These are phyloP conservation scores for Hartigia nigra DNA, from an alignment of 2,888 invertebrate species.

Conservation along the genomic window DNA sequence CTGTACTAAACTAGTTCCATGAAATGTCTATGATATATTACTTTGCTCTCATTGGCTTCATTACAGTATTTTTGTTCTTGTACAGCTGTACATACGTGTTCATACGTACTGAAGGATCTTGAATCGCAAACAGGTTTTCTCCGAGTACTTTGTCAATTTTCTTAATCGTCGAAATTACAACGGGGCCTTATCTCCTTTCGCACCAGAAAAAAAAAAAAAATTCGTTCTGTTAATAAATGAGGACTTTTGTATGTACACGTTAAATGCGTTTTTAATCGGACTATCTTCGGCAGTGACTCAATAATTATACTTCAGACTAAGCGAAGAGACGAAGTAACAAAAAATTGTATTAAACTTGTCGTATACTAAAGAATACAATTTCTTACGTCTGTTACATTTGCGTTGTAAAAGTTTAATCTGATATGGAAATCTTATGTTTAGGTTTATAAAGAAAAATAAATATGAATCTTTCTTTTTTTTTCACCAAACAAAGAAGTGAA, in stretches of 20 bases:
- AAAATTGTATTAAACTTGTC: not conserved
- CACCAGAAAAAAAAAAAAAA: not conserved
- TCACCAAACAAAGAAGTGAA: not conserved
- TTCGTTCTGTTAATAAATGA: not conserved
- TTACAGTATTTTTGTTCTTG: not conserved
- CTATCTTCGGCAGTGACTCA: not conserved
- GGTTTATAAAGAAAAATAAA: not conserved
- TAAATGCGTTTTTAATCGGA: not conserved
- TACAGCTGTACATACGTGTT: not conserved
- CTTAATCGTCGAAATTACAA: not conserved
- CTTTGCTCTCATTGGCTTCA: not conserved
- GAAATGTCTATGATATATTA: not conserved
- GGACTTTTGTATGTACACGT: not conserved
- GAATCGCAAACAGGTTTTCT: not conserved
- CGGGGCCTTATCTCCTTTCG: not conserved
- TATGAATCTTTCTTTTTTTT: not conserved
- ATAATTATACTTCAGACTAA: not conserved
- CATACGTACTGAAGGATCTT: not conserved
- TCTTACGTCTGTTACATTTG: not conserved
- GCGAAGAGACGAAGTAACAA: not conserved
- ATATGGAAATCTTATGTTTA: not conserved
- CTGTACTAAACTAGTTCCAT: not conserved
- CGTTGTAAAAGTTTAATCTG: not conserved
- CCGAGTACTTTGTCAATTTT: not conserved
- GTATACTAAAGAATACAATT: not conserved